These are phyloP conservation scores for Raja brachyura DNA, from an alignment of 2,113 vertebrate species.

Conservation along the genomic window DNA sequence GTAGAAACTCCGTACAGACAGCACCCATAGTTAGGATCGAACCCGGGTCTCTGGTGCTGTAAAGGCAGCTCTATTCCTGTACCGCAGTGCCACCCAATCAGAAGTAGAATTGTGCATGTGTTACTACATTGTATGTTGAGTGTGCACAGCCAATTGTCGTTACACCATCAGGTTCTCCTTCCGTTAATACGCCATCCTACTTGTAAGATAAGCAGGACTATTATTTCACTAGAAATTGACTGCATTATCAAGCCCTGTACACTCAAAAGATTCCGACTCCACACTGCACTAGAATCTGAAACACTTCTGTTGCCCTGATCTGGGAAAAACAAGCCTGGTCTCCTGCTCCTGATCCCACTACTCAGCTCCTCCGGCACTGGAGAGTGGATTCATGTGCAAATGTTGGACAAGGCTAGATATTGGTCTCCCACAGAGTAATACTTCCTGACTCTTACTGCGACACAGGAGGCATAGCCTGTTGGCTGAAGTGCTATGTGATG, in stretches of 20 bases:
- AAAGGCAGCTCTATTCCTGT: too few species aligned
- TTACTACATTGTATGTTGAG: too few species aligned
- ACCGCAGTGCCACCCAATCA: too few species aligned
- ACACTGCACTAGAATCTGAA: neutral
- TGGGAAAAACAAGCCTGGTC: neutral
- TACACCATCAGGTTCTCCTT: neutral
- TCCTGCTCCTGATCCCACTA: neutral
- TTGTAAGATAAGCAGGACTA: neutral
- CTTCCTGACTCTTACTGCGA: neutral
- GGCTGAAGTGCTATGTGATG: neutral
- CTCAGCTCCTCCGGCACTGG: neutral
- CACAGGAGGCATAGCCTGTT: neutral
- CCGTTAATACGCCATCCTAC: neutral
- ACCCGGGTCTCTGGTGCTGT: too few species aligned
- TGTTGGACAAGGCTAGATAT: neutral
- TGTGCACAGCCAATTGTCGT: too few species aligned
- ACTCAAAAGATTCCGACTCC: neutral
- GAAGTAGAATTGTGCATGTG: too few species aligned
- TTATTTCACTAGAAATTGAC: neutral
- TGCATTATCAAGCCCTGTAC: neutral
- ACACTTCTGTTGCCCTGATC: neutral
- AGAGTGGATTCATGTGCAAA: neutral
- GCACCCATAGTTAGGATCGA: too few species aligned
- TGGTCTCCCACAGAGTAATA: neutral
- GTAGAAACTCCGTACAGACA: too few species aligned